These are phyloP conservation scores for Hepsetus odoe DNA, from an alignment of 2,113 vertebrate genomes.

Conservation along the genomic window DNA sequence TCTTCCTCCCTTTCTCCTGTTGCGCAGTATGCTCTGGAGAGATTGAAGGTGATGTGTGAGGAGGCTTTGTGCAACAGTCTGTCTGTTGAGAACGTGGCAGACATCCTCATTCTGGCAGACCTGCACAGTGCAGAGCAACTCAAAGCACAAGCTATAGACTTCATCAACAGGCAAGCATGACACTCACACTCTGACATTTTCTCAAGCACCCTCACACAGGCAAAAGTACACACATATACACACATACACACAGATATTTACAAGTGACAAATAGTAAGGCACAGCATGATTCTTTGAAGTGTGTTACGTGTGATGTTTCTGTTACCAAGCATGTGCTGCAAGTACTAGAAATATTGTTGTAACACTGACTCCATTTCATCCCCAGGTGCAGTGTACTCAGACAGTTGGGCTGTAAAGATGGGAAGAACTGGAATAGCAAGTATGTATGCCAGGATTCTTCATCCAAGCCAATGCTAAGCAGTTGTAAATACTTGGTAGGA, in stretches of 20 bases:
- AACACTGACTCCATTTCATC: constrained; percentile 46
- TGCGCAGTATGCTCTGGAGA: constrained; percentile 89
- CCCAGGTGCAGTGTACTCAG: constrained; percentile 88
- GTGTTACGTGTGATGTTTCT: background rate
- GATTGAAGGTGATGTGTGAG: constrained; percentile 98
- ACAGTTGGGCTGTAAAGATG: constrained; percentile 91
- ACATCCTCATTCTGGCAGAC: constrained; percentile 97
- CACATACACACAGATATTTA: background rate
- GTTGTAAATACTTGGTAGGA: background rate
- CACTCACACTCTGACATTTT: background rate
- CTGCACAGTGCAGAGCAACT: constrained; percentile 96
- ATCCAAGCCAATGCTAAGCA: constrained; percentile 9
- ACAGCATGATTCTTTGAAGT: background rate
- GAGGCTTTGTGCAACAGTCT: constrained; percentile 95
- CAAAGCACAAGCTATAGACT: constrained; percentile 97
- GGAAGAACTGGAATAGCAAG: constrained; percentile 92
- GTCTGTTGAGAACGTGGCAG: constrained; percentile 93
- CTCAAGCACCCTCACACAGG: background rate
- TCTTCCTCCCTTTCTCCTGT: background rate
- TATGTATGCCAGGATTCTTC: constrained; percentile 66
- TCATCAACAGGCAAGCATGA: constrained; percentile 93
- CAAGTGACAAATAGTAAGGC: background rate
- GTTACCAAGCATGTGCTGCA: background rate
- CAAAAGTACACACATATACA: background rate
- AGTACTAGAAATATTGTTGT: background rate